Percentiles rank a stretch among this genome's conserved stretches.
Conservation (phyloP, 1,140 invertebrate species). For the Maconellicoccus hirsutus region DNA sequence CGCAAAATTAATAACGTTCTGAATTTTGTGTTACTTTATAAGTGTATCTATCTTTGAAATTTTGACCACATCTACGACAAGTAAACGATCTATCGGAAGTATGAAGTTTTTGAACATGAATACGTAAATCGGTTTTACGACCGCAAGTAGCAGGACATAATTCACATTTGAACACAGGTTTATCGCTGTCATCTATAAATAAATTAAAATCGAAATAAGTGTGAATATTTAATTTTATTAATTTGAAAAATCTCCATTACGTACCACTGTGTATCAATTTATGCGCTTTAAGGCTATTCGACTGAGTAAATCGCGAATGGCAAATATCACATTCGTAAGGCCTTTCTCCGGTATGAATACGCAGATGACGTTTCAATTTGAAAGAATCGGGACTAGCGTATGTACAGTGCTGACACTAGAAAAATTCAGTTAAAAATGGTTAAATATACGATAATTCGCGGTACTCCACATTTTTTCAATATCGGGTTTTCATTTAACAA, state of each 20-base stretch:
- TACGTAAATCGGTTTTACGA: conserved; percentile 88
- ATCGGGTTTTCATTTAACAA: too few relatives aligned
- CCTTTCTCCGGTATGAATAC: conserved; percentile 90
- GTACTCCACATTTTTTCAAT: too few relatives aligned
- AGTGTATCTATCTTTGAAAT: conserved; percentile 71
- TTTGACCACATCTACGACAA: conserved; percentile 86
- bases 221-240: conserved; percentile 33
- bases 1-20: neutral
- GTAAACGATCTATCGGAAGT: conserved; percentile 82
- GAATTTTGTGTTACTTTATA: neutral
- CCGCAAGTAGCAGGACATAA: conserved; percentile 93
- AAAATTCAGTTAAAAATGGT: too few relatives aligned
- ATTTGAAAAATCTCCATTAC: too few relatives aligned
- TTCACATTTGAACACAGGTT: conserved; percentile 90
- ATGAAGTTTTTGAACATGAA: conserved; percentile 93
- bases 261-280: conserved; percentile 87
- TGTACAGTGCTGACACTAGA: conserved; percentile 90
- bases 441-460: too few relatives aligned
- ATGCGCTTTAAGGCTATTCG: conserved; percentile 89
- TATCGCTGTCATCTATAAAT: conserved; percentile 46
- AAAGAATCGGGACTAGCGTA: conserved; percentile 97
- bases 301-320: conserved; percentile 85
- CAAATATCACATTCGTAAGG: conserved; percentile 91
- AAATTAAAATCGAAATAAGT: too few relatives aligned
- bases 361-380: conserved; percentile 86